Evolutionary conservation across 2,888 invertebrate species (phyloP).

Genomic region (Hylaea fasciaria): DNA sequence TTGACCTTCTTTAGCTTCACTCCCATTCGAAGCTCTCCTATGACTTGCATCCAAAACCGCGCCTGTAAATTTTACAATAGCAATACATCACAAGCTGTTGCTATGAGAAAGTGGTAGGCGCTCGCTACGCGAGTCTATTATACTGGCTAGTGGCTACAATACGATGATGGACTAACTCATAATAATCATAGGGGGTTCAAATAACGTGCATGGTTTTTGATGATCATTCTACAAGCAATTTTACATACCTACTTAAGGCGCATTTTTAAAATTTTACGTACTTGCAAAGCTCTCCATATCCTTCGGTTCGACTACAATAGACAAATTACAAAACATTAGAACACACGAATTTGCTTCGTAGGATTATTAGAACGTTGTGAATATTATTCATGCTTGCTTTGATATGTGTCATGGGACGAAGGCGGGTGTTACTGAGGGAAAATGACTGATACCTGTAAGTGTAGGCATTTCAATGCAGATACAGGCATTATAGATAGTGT

Average conservation of each 20-base stretch:
- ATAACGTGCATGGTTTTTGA: constrained; percentile 12
- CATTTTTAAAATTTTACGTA: constrained; percentile 79
- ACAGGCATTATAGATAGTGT: no score
- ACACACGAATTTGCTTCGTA: constrained; percentile 5
- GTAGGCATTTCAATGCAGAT: constrained; percentile 38
- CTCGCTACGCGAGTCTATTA: constrained; percentile 4
- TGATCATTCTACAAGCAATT: constrained; percentile 20
- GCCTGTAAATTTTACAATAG: constrained; percentile 86
- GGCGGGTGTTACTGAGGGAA: background rate
- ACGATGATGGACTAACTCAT: background rate
- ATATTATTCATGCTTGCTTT: background rate
- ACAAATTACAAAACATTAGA: constrained; percentile 55
- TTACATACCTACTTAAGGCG: constrained; percentile 14
- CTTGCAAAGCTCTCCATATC: constrained; percentile 92
- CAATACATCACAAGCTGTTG: constrained; percentile 46
- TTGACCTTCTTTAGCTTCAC: constrained; percentile 96
- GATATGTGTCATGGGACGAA: background rate
- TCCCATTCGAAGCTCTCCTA: constrained; percentile 95
- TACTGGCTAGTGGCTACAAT: background rate
- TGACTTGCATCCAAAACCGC: constrained; percentile 97
- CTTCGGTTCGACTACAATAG: constrained; percentile 88
- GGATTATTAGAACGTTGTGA: background rate
- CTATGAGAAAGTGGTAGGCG: constrained; percentile 46
- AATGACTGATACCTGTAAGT: constrained; percentile 1
- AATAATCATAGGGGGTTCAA: background rate